These are phyloP conservation scores for Clarias magur DNA, from an alignment of 2,113 vertebrate genomes.

Conservation along the genomic window DNA sequence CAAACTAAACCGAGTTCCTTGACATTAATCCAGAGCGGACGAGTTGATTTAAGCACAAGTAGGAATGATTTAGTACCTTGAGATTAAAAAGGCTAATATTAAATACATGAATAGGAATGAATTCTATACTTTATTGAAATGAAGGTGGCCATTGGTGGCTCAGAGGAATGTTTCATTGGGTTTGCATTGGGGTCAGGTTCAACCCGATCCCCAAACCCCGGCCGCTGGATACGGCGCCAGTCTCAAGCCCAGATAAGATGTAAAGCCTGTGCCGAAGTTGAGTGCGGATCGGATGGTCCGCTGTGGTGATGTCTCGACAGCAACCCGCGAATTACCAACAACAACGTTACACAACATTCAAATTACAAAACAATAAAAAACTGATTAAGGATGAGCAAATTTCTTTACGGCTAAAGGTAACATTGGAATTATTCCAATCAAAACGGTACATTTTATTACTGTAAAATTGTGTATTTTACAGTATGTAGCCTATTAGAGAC, in stretches of 20 bases:
- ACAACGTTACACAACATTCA: too few relatives aligned
- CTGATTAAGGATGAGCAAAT: neutral
- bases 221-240: too few relatives aligned
- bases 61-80: neutral
- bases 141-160: too few relatives aligned
- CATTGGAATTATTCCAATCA: too few relatives aligned
- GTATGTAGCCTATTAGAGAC: neutral
- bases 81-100: neutral
- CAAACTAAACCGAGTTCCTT: neutral
- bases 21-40: neutral
- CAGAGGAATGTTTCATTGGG: too few relatives aligned
- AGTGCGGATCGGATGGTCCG: too few relatives aligned
- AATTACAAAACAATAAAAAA: neutral
- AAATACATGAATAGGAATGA: neutral
- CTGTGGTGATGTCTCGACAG: too few relatives aligned
- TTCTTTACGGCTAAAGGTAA: neutral
- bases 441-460: neutral
- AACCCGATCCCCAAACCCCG: too few relatives aligned
- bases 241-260: too few relatives aligned
- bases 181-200: too few relatives aligned
- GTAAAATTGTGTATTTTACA: neutral
- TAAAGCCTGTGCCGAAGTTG: too few relatives aligned
- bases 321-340: too few relatives aligned
- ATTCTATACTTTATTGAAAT: neutral
- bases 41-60: neutral